Evolutionary conservation across 1,140 invertebrate genomes (phyloP).

Genomic region (Drosophila willistoni): DNA sequence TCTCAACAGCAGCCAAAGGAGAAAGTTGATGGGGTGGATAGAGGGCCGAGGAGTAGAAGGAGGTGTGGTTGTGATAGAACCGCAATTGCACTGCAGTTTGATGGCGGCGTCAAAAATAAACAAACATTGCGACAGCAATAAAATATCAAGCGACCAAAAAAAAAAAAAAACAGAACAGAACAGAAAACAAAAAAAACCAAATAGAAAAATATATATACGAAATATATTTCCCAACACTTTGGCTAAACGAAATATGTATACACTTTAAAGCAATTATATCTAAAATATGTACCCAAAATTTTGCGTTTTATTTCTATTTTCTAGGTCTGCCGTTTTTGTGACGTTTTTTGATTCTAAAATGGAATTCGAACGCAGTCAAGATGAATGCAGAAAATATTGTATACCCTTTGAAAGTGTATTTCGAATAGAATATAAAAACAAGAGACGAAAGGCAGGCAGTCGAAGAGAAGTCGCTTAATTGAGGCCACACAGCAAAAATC

Average conservation of each 20-base stretch:
- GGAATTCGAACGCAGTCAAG: too few relatives aligned
- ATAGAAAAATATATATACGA: constrained; percentile 3
- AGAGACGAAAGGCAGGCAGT: constrained; percentile 10
- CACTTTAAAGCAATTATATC: neutral
- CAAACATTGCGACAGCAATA: constrained; percentile 79
- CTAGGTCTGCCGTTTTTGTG: too few relatives aligned
- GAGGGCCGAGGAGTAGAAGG: neutral
- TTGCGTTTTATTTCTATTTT: too few relatives aligned
- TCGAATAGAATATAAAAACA: constrained; percentile 7
- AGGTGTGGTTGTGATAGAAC: neutral
- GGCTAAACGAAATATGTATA: neutral
- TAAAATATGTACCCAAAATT: too few relatives aligned
- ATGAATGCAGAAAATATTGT: neutral
- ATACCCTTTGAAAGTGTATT: neutral
- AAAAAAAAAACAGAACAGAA: constrained; percentile 46
- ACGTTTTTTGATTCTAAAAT: too few relatives aligned
- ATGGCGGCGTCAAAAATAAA: constrained; percentile 71
- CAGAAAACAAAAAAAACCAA: neutral
- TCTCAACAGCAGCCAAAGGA: constrained; percentile 32
- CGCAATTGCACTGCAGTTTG: constrained; percentile 60
- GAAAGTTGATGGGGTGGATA: neutral
- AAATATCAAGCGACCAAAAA: constrained; percentile 49
- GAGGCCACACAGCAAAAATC: constrained; percentile 75
- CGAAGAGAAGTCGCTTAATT: constrained; percentile 57
- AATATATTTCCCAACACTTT: neutral